Conservation (phyloP, 2,797 vertebrate genomes). For the Nannoperca obscura region DNA sequence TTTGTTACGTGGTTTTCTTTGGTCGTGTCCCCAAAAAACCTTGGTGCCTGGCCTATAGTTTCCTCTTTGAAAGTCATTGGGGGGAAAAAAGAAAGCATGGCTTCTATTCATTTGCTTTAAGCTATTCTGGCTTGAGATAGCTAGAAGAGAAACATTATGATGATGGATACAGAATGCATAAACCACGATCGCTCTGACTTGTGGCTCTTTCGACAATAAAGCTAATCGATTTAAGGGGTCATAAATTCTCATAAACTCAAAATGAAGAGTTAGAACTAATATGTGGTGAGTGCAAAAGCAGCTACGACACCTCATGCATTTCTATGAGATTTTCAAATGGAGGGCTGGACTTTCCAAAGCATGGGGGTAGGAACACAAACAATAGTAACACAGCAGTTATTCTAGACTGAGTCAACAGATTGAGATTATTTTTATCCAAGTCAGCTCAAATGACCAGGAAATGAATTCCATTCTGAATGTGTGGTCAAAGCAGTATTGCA, state of each 20-base stretch:
- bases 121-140: constrained; percentile 25
- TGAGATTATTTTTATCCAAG: constrained; percentile 16
- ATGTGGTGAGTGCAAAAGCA: constrained; percentile 52
- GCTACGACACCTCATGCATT: constrained; percentile 36
- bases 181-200: constrained; percentile 48
- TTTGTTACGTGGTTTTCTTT: constrained; percentile 65
- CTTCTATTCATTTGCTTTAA: constrained; percentile 52
- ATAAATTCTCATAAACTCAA: constrained; percentile 60
- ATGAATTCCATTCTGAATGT: constrained; percentile 35
- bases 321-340: constrained; percentile 39
- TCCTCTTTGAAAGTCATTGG: constrained; percentile 58
- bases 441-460: constrained; percentile 38
- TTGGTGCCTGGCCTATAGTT: constrained; percentile 57
- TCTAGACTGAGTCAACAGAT: constrained; percentile 50
- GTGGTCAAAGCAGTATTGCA: constrained; percentile 21
- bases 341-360: constrained; percentile 6
- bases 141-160: constrained; percentile 47
- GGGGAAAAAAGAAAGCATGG: neutral
- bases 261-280: constrained; percentile 54
- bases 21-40: constrained; percentile 61
- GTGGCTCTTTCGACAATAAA: constrained; percentile 63
- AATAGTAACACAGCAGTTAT: constrained; percentile 22
- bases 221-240: constrained; percentile 70
- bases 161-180: constrained; percentile 51
- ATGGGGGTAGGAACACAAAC: neutral